Evolutionary conservation across 2,797 vertebrate genomes (phyloP).

Genomic region (Semotilus atromaculatus): DNA sequence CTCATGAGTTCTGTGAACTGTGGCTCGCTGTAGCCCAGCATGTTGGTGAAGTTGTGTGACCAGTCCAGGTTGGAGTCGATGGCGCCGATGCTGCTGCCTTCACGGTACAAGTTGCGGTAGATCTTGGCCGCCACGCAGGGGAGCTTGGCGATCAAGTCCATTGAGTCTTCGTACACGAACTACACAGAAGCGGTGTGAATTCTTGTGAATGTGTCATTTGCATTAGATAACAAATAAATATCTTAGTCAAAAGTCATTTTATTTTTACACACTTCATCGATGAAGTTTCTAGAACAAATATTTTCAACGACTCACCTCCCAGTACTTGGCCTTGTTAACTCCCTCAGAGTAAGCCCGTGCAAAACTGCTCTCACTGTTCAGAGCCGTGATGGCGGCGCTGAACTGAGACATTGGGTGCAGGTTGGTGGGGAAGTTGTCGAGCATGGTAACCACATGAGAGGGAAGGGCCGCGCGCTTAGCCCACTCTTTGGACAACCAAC

Average conservation of each 20-base stretch:
- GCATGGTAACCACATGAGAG: constrained; percentile 96
- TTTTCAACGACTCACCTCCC: constrained; percentile 84
- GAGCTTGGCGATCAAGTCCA: constrained; percentile 97
- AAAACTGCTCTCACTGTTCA: constrained; percentile 96
- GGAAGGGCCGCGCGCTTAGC: constrained; percentile 93
- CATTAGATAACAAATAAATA: background rate
- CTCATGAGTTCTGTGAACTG: constrained; percentile 97
- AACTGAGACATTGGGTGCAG: constrained; percentile 98
- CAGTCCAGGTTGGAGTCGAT: constrained; percentile 95
- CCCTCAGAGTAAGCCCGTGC: constrained; percentile 92
- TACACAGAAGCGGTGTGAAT: constrained; percentile 56
- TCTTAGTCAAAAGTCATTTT: background rate
- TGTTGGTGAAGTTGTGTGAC: constrained; percentile 98
- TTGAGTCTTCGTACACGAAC: constrained; percentile 95
- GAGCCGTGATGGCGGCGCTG: constrained; percentile 92
- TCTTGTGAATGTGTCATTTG: background rate
- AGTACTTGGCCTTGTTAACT: constrained; percentile 91
- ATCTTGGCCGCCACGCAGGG: constrained; percentile 97
- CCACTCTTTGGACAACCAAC: constrained; percentile 94
- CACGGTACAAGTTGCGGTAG: constrained; percentile 95
- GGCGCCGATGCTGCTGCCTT: constrained; percentile 96
- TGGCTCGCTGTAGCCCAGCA: constrained; percentile 92
- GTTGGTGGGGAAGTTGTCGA: constrained; percentile 97
- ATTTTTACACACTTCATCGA: background rate
- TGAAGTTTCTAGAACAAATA: background rate